Base-by-base conservation (phyloP, 2,113 vertebrate species). In the Rhinichthys klamathensis region DNA sequence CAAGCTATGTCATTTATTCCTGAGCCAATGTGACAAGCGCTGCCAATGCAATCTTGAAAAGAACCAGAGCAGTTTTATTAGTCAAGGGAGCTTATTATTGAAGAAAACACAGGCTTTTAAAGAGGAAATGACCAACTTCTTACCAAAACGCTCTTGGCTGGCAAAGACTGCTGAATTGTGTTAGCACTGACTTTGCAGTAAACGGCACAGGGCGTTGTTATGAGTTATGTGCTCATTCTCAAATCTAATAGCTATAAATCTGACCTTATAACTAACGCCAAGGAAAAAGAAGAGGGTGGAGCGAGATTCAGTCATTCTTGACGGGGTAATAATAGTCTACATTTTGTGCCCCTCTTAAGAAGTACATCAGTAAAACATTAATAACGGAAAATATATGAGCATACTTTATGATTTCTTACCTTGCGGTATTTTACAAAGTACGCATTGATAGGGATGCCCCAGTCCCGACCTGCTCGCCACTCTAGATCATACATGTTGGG, bases 391-490 rank as follows among this genome's bases (percentile, higher is more conserved):
- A 80, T n/a, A n/a, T 7, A 0, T 3, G 30, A 46, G 10, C 1
- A 21, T 70, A 18, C 21, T 56, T 38, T 11, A 51, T 21, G 32
- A 30, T 27, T 35, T 75, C 54, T 92, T 92, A 99, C 98, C 97
- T 99, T 99, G 46, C 97, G 96, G 85, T 99, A 99, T 85, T 97
- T 98, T 79, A 99, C 97, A 54, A 99, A 98, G 79, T 98, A 99
- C 76, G 97, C 97, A 0, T 95, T 97, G 91, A 99, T 95, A 35
- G 96, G 96, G 41, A 91, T 92, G 1, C 97, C 98, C 0, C 97
- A 96, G 0, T 97, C 97, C 0, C 94, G 94, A 0, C 97, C 98
- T 0, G 97, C 87, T n/a, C 96, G 92, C 98, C 98, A 99, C 88
- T 97, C 93, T 90, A 99, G 93, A 87, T 92, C 95, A 88, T 99